Conservation (phyloP, 2,888 invertebrate genomes). For the Noctua pronuba region DNA sequence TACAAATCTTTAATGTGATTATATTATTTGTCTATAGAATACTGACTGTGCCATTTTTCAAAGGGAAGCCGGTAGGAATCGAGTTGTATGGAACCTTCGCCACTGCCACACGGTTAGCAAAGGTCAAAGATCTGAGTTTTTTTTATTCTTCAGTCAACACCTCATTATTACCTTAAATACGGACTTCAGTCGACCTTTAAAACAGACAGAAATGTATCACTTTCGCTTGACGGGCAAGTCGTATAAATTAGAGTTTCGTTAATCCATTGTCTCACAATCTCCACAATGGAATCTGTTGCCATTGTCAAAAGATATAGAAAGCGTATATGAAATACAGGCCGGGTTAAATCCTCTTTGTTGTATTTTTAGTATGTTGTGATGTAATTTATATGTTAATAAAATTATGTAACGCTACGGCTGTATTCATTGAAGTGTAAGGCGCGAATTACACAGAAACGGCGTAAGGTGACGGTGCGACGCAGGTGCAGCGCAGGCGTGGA, state of each 20-base stretch:
- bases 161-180: not conserved
- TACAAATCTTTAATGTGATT: too few species aligned
- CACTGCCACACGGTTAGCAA: too few species aligned
- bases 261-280: constrained; percentile 53
- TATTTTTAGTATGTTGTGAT: constrained; percentile 8
- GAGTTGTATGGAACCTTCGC: too few species aligned
- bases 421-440: too few species aligned
- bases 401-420: not conserved
- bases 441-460: too few species aligned
- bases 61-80: too few species aligned
- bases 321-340: constrained; percentile 47
- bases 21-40: too few species aligned
- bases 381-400: constrained; percentile 18
- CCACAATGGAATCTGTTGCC: constrained; percentile 50
- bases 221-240: constrained; percentile 39
- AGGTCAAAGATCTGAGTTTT: too few species aligned
- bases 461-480: too few species aligned
- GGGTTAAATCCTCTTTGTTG: constrained; percentile 11
- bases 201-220: constrained; percentile 26
- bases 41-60: too few species aligned
- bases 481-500: too few species aligned
- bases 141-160: not conserved
- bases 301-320: constrained; percentile 58
- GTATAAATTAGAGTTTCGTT: constrained; percentile 54
- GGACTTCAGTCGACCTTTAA: constrained; percentile 2